Percentiles rank a stretch among this genome's conserved stretches.
phyloP scores from a whole-genome alignment of 2,113 vertebrate genomes.

The Clinocottus analis region DNA sequence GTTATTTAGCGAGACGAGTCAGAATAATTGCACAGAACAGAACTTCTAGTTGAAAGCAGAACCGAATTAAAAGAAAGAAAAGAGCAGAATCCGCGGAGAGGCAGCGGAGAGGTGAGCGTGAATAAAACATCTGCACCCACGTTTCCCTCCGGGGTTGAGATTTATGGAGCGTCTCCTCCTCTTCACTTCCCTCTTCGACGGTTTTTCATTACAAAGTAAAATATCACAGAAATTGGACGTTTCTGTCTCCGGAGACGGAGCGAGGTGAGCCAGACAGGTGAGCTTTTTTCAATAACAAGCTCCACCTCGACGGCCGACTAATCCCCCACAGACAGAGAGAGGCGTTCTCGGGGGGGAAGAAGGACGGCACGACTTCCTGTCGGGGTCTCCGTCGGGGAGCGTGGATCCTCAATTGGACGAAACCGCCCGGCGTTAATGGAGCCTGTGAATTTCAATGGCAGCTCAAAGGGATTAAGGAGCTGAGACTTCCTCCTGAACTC shows the following conservation, averaged over 20 bases:
- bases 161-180: slow-evolving; percentile 62
- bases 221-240: slow-evolving; percentile 66
- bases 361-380: too few species aligned
- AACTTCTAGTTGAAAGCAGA: neutral
- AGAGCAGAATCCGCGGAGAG: too few species aligned
- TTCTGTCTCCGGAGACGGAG: slow-evolving; percentile 49
- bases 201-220: slow-evolving; percentile 75
- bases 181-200: slow-evolving; percentile 54
- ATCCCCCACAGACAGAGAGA: slow-evolving; percentile 64
- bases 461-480: slow-evolving; percentile 59
- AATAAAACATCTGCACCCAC: slow-evolving; percentile 69
- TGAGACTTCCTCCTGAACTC: too few species aligned
- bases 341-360: slow-evolving; percentile 23
- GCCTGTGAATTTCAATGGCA: slow-evolving; percentile 54
- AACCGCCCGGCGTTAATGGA: slow-evolving; percentile 46
- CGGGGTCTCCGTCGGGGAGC: neutral
- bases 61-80: too few species aligned
- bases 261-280: slow-evolving; percentile 37
- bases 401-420: too few species aligned
- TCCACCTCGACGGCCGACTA: slow-evolving; percentile 45
- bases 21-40: neutral
- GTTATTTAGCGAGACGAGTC: neutral
- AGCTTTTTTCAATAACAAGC: slow-evolving; percentile 64
- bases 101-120: slow-evolving; percentile 44
- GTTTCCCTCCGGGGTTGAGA: slow-evolving; percentile 46